Evolutionary conservation across 2,888 invertebrate species (phyloP), one percentile per base, ranked within the genome.

Genomic region (Lasius fuliginosus): DNA sequence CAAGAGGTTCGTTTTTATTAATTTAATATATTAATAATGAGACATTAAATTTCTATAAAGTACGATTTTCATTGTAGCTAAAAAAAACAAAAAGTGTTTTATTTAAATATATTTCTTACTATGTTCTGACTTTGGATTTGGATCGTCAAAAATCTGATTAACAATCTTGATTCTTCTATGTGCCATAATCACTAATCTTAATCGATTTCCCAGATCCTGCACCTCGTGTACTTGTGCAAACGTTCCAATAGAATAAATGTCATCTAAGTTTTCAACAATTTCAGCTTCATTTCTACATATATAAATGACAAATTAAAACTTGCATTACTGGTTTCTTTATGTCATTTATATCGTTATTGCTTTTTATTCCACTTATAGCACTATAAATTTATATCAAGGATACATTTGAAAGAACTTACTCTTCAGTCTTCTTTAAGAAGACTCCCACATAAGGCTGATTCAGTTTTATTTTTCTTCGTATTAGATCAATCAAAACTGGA

Each of bases 211-310:
- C 94, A 99, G 96, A 94, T 99, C 99, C 94, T 99, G 99, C 95
- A 99, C 97, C 95, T 99, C 99, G 91, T 99, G 98, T 89, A 99
- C 99, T 95, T 99, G 99, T 11, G 99, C 99, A 95, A 99, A 99
- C 2, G 99, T 98, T 11, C 99, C 99, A 40, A 99, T 96, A 75
- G 96, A 95, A 94, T 99, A 98, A 58, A 99, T 96, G 88, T 99
- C 99, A 85, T 97, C 97, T 40, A 99, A 93, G 77, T 96, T 97
- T 15, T 97, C 96, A 0, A 99, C 98, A 27, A 99, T 96, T 93
- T 99, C 99, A 0, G 97, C 96, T 88, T 98, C 98, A 93, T 98
- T 98, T 89, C 96, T 97, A 60, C 49, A 53, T 9, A 33, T 23
- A 42, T 3, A 69, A 36, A 15, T 64, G 6, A 15, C 1, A 58